Base-by-base conservation (phyloP, 2,113 vertebrate genomes). In the Zootoca vivipara region DNA sequence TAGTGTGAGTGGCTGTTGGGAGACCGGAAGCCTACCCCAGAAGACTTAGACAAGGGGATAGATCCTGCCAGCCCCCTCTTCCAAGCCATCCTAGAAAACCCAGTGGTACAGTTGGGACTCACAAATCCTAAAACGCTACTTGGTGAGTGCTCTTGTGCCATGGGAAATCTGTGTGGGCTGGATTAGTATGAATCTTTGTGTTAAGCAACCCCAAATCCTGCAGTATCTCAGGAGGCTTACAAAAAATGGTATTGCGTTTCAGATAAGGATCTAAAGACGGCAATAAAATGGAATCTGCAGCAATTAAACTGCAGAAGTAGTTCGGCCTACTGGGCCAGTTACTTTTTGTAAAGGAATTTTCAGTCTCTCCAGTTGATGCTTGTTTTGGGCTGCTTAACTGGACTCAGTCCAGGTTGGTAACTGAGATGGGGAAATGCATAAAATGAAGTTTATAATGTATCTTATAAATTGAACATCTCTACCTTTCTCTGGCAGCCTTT, bases 1-100 rank as follows among this genome's bases (percentile, higher is more conserved):
- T 93, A 99, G 99, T 99, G 99, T 5, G 99, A 99, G 92, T 99
- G 99, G 99, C 96, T 99, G 94, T 97, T 99, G 92, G 99, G 99
- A 77, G 99, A 99, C 96, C 97, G 98, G 91, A 99, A 98, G 93
- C 98, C 98, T 26, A 99, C 98, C 42, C 98, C 98, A 2, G 99
- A 99, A 94, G 98, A 99, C 91, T 96, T 99, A 93, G 98, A 99
- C 92, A 98, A 98, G 94, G 99, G 99, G 87, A 99, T 99, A 16
- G 98, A 99, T 94, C 98, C 97, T 77, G 95, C 97, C 72, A 99
- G 98, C 92, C 98, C 99, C 30, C 97, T 99, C 82, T 99, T 99
- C 89, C 99, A 99, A 95, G 99, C 99, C 95, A 99, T 99, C 92
- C 96, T 99, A 95, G 99, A 99, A 95, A 99, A 99, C 95, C 99